Evolutionary conservation across 2,888 invertebrate species (phyloP).

Genomic region (Phalangium opilio): DNA sequence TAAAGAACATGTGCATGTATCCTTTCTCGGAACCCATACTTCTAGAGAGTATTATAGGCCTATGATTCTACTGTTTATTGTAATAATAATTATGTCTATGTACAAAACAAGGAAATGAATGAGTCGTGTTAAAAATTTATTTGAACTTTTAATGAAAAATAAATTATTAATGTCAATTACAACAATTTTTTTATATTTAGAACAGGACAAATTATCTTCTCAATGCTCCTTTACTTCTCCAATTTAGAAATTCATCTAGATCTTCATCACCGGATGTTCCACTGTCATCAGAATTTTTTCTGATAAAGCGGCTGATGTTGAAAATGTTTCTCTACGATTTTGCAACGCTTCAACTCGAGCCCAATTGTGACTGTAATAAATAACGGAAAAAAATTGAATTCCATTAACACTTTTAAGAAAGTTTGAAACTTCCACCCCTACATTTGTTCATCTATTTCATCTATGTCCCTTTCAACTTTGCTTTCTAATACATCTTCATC

Average conservation of each 20-base stretch:
- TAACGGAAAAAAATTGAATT: too few species aligned
- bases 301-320: neutral
- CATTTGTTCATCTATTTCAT: constrained; percentile 91
- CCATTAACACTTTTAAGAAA: too few species aligned
- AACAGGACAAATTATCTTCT: too few species aligned
- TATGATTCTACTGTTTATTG: too few species aligned
- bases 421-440: constrained; percentile 31
- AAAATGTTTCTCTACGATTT: constrained; percentile 48
- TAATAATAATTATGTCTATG: too few species aligned
- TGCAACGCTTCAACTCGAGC: constrained; percentile 60
- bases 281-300: constrained; percentile 38
- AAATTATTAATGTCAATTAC: too few species aligned
- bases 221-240: constrained; percentile 53
- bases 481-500: constrained; percentile 86
- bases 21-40: too few species aligned
- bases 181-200: neutral
- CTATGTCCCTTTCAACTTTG: constrained; percentile 71
- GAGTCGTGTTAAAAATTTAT: too few species aligned
- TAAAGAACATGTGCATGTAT: too few species aligned
- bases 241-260: constrained; percentile 69
- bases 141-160: too few species aligned
- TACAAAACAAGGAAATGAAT: too few species aligned
- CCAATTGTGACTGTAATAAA: constrained; percentile 23
- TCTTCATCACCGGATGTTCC: constrained; percentile 43
- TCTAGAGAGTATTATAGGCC: too few species aligned